These are phyloP conservation scores for Rhagonycha lutea DNA, from an alignment of 2,888 invertebrate species.

Conservation along the genomic window DNA sequence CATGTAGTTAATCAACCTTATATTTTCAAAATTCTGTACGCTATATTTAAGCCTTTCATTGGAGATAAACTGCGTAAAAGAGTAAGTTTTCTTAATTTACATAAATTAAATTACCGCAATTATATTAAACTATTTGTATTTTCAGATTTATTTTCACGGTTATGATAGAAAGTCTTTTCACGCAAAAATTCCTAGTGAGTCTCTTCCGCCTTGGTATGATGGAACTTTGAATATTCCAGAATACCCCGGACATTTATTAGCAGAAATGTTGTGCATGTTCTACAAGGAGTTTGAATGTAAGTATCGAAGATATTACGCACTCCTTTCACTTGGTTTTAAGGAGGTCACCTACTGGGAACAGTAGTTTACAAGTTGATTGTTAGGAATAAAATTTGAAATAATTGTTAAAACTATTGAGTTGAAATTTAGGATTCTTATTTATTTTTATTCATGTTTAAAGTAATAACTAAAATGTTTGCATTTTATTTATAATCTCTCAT, in stretches of 20 bases:
- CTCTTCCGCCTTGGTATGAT: conserved; percentile 67
- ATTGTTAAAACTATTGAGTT: not conserved
- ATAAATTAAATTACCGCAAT: not conserved
- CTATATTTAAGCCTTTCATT: conserved; percentile 86
- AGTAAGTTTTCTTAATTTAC: conserved; percentile 53
- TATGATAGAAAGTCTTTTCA: conserved; percentile 65
- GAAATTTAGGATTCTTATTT: not conserved
- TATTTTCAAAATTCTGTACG: conserved; percentile 84
- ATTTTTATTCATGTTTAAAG: not conserved
- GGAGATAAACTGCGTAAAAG: conserved; percentile 80
- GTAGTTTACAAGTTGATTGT: too few relatives aligned
- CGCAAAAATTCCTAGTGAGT: conserved; percentile 62
- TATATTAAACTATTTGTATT: conserved; percentile 7
- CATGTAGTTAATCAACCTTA: conserved; percentile 88
- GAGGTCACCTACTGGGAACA: too few relatives aligned
- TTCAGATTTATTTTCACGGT: conserved; percentile 74
- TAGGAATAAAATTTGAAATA: too few relatives aligned
- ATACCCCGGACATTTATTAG: conserved; percentile 66
- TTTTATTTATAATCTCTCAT: too few relatives aligned
- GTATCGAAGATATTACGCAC: conserved; percentile 35
- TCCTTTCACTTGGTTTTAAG: not conserved
- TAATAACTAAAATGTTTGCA: too few relatives aligned
- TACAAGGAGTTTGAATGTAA: conserved; percentile 71
- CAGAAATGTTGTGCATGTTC: conserved; percentile 68
- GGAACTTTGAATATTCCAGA: conserved; percentile 68